phyloP scores from a whole-genome alignment of 2,888 invertebrate genomes.

The Hypercompe scribonia region DNA sequence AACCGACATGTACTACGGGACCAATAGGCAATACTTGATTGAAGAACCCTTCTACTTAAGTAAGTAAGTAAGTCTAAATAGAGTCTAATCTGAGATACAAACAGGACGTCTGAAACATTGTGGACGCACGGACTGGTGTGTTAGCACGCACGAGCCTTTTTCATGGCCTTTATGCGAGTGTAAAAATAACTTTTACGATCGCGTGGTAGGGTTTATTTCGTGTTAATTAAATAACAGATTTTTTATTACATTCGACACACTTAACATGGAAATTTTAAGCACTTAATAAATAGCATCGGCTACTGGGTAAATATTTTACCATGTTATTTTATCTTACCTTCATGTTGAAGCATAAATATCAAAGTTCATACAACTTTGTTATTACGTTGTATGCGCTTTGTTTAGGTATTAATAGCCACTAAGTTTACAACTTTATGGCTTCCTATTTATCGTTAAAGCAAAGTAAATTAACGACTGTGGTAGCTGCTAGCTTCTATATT shows the following conservation, averaged over 20 bases:
- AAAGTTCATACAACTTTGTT: slow-evolving; percentile 2
- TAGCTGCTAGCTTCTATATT: background rate
- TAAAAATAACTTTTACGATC: slow-evolving; percentile 27
- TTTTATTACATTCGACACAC: slow-evolving; percentile 38
- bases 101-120: background rate
- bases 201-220: slow-evolving; percentile 20
- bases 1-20: background rate
- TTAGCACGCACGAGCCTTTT: slow-evolving; percentile 8
- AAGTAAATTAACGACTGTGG: background rate
- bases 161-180: slow-evolving; percentile 10
- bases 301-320: background rate
- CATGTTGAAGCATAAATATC: background rate
- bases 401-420: background rate
- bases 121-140: background rate
- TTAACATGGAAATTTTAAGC: slow-evolving; percentile 55
- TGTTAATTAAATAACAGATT: slow-evolving; percentile 20
- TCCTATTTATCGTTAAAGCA: background rate
- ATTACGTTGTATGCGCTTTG: background rate
- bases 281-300: slow-evolving; percentile 47
- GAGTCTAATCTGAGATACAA: background rate
- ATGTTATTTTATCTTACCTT: background rate
- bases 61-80: too few relatives aligned
- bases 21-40: background rate
- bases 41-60: background rate
- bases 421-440: background rate